These are phyloP conservation scores for Rhopilema esculentum DNA, from an alignment of 30 jellyfish, hydroid and myxozoan species.

Conservation along the genomic window DNA sequence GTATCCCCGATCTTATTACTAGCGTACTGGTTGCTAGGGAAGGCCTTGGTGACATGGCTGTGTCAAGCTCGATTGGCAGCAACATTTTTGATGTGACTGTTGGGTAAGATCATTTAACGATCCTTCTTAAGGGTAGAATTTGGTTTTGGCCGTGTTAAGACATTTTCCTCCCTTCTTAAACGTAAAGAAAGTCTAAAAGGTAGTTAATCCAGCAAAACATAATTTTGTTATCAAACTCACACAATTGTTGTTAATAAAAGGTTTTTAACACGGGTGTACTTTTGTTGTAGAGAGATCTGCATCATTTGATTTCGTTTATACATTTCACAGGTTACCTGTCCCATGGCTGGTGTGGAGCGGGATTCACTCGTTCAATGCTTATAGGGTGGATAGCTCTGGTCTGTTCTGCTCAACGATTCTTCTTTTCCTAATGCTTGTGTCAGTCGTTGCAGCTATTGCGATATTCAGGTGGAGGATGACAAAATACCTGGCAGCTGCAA, in stretches of 20 bases:
- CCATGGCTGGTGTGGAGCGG: constrained; percentile 86
- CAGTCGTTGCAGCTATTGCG: constrained; percentile 78
- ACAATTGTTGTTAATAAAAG: too few relatives aligned
- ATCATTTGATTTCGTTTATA: background rate
- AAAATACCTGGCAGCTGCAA: constrained; percentile 70
- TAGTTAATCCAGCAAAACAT: too few relatives aligned
- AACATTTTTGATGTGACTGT: constrained; percentile 88
- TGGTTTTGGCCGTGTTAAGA: too few relatives aligned
- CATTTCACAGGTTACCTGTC: constrained; percentile 63
- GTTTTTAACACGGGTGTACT: too few relatives aligned
- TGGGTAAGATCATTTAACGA: constrained; percentile 61
- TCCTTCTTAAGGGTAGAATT: background rate
- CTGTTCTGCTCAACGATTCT: constrained; percentile 83
- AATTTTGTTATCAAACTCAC: too few relatives aligned
- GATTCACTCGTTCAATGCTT: constrained; percentile 43
- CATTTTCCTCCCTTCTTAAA: too few relatives aligned
- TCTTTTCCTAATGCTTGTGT: constrained; percentile 78
- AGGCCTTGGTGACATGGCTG: constrained; percentile 96
- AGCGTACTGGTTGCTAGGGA: constrained; percentile 91
- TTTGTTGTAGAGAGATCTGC: too few relatives aligned
- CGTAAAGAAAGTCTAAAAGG: too few relatives aligned
- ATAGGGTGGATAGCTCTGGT: constrained; percentile 66
- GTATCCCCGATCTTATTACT: constrained; percentile 89
- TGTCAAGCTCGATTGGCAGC: constrained; percentile 92
- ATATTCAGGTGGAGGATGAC: constrained; percentile 87